Conservation (phyloP, 2,113 vertebrate species). For the Megatriorchis doriae region DNA sequence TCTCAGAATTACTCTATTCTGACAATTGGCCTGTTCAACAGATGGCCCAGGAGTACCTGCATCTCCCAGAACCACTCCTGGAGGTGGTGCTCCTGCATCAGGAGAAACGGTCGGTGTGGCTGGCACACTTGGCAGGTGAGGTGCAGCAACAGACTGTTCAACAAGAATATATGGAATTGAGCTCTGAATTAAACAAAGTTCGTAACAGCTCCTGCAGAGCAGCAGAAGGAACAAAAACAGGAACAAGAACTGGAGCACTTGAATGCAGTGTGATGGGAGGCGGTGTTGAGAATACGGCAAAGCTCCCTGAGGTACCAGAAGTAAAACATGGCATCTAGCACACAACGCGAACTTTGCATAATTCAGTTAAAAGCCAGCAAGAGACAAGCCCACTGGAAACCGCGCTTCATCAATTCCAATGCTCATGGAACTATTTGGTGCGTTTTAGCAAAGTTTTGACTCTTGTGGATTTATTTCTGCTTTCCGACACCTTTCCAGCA, state of each 20-base stretch:
- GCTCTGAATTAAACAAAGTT: neutral
- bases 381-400: neutral
- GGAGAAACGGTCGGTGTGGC: neutral
- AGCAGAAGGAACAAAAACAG: neutral
- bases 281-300: fast-evolving
- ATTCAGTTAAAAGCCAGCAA: neutral
- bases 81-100: neutral
- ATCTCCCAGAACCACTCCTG: neutral
- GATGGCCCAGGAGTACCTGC: neutral
- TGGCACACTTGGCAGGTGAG: neutral
- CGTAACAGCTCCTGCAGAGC: neutral
- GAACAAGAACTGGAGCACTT: neutral
- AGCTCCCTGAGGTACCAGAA: neutral
- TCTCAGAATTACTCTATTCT: too few species aligned
- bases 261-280: neutral
- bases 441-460: neutral
- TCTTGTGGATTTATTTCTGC: neutral
- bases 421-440: neutral
- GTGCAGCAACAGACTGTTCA: neutral
- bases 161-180: neutral
- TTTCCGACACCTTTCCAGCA: neutral
- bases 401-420: fast-evolving
- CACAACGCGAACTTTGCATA: fast-evolving
- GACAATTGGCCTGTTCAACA: too few species aligned
- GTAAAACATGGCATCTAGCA: neutral